Percentiles rank a stretch among this genome's conserved stretches.
Conservation (phyloP, 2,797 vertebrate genomes). For the Perodicticus potto region DNA sequence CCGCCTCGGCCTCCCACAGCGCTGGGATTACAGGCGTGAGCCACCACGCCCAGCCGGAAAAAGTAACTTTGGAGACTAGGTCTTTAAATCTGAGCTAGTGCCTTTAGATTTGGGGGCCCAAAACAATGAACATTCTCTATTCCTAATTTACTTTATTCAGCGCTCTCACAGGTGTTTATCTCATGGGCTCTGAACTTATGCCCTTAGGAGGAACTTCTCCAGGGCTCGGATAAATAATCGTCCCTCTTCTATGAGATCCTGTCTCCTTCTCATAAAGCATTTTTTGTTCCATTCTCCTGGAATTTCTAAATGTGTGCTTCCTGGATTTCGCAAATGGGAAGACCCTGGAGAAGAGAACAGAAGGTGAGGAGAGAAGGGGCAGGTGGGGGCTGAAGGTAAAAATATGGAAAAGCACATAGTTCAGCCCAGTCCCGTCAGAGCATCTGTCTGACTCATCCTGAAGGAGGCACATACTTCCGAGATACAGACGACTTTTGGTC, state of each 20-base stretch:
- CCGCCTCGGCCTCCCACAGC: too few species aligned
- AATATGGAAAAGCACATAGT: background rate
- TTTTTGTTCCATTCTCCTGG: constrained; percentile 58
- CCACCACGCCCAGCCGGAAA: too few species aligned
- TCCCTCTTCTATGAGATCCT: constrained; percentile 77
- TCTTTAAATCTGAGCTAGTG: constrained; percentile 28
- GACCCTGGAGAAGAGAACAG: constrained; percentile 48
- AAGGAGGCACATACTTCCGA: background rate
- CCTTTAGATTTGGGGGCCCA: background rate
- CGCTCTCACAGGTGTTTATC: constrained; percentile 60
- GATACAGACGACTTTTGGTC: background rate
- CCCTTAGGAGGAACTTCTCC: constrained; percentile 71
- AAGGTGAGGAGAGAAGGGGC: background rate
- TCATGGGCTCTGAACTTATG: constrained; percentile 5
- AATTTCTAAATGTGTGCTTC: constrained; percentile 63
- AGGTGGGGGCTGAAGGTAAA: background rate
- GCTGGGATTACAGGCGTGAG: too few species aligned
- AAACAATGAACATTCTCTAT: background rate
- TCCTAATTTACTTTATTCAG: background rate
- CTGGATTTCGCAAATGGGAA: constrained; percentile 59
- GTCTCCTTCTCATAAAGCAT: constrained; percentile 72
- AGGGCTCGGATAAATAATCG: constrained; percentile 71
- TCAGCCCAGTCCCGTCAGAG: background rate
- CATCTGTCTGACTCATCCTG: background rate
- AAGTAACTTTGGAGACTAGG: background rate